These are phyloP conservation scores for Parasteatoda tepidariorum DNA, from an alignment of 1,140 invertebrate genomes.

Conservation along the genomic window DNA sequence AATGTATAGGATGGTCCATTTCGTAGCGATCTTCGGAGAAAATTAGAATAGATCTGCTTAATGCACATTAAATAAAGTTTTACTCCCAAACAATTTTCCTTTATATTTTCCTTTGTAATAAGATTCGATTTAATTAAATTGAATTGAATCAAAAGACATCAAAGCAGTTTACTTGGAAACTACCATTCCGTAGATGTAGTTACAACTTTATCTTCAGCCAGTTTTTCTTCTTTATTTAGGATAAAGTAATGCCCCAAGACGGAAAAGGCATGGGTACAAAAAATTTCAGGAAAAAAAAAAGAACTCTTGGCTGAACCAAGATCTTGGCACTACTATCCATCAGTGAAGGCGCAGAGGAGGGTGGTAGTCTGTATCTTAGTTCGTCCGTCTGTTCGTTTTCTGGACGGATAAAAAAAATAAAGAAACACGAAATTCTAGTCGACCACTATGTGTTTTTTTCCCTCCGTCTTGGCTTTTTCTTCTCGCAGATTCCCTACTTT, in stretches of 20 bases:
- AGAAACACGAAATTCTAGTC: constrained; percentile 7
- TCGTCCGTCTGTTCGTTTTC: neutral
- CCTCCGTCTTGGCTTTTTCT: neutral
- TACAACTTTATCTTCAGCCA: neutral
- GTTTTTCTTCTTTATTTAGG: neutral
- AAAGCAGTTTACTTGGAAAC: too few relatives aligned
- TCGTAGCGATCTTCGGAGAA: too few relatives aligned
- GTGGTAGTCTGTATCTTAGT: constrained; percentile 25
- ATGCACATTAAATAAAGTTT: too few relatives aligned
- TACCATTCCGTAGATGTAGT: too few relatives aligned
- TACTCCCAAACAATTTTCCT: too few relatives aligned
- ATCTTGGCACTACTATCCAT: constrained; percentile 46
- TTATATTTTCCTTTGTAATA: too few relatives aligned
- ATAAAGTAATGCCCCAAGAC: neutral
- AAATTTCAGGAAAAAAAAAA: neutral
- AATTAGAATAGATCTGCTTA: too few relatives aligned
- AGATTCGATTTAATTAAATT: too few relatives aligned
- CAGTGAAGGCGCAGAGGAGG: constrained; percentile 17
- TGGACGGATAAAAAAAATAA: neutral
- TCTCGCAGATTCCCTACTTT: neutral
- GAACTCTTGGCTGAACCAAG: constrained; percentile 38
- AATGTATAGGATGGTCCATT: too few relatives aligned
- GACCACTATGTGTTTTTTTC: neutral
- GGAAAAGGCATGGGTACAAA: neutral
- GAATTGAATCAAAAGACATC: too few relatives aligned